Base-by-base conservation (phyloP, 2,888 invertebrate genomes). In the Beris chalybata region DNA sequence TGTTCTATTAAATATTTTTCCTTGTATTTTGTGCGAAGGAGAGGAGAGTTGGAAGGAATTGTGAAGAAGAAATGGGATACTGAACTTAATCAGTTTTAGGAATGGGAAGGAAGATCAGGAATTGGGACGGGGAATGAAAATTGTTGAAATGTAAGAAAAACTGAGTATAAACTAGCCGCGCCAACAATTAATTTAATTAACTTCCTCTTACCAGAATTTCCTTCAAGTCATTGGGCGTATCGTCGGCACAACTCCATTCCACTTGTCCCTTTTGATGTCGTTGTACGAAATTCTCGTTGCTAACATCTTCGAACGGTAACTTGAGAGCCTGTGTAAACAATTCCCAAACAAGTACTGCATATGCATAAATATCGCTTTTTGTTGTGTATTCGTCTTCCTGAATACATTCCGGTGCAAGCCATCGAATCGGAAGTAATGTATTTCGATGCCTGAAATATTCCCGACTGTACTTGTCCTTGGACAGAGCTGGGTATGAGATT, bases 311-410 rank as follows among this genome's bases (percentile, higher is more conserved):
- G 65, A 91, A 89, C 0, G 93, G 93, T 72, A 92, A 76, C 72
- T 90, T 89, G 4, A 88, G 90, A 12, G 89, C 92, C 76, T 90
- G 87, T 71, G 87, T 86, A 78, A 92, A 90, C 70, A 96, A 88
- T 82, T 97, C 97, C 94, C 94, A 95, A 29, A 93, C 85, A 12
- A 95, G 86, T 22, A 91, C 92, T 0, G 91, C 95, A 76, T 90
- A 96, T 72, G 95, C 90, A 82, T 94, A 97, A 0, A 95, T 91
- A 79, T 97, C 97, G 74, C 94, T 94, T 78, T 95, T 95, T 52
- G 92, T 91, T 12, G 95, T 94, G 78, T 89, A 95, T 70, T 95
- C 95, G 67, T 93, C 93, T 74, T 96, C 95, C 71, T 91, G 83
- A 1, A 94, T 90, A 1, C 94, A 94, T 78, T 97, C 97, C 15